Conservation (phyloP, 2,113 vertebrate species). For the Pampusana beccarii region DNA sequence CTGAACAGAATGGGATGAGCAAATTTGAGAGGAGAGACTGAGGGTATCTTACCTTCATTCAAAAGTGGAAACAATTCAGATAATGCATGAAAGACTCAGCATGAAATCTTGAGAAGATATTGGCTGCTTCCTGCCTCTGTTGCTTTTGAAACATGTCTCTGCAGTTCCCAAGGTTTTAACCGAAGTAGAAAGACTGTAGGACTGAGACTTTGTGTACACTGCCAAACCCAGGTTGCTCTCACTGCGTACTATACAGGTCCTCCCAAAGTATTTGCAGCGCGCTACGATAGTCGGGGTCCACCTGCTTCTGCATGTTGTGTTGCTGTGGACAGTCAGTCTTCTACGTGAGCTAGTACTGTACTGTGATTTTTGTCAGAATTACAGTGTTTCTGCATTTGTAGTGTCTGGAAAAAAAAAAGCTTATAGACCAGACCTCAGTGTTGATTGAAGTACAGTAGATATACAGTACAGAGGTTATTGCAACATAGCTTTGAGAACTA, state of each 20-base stretch:
- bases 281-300: not conserved
- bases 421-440: not conserved
- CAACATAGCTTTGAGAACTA: not conserved
- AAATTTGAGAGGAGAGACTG: not conserved
- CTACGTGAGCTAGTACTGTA: not conserved
- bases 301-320: not conserved
- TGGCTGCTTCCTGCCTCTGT: not conserved
- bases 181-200: not conserved
- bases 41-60: not conserved
- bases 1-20: not conserved
- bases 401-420: not conserved
- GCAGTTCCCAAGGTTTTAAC: not conserved
- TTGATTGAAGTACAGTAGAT: not conserved
- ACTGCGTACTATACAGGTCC: not conserved
- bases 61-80: not conserved
- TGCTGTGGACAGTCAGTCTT: not conserved
- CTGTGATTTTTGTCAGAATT: not conserved
- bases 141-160: not conserved
- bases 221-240: not conserved
- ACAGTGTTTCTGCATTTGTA: not conserved
- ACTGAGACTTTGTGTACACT: not conserved
- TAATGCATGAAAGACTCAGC: not conserved
- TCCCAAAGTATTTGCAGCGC: not conserved
- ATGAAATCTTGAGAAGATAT: not conserved
- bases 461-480: not conserved